phyloP scores from a whole-genome alignment of 2,888 invertebrate species.

The Abscondita cerata region DNA sequence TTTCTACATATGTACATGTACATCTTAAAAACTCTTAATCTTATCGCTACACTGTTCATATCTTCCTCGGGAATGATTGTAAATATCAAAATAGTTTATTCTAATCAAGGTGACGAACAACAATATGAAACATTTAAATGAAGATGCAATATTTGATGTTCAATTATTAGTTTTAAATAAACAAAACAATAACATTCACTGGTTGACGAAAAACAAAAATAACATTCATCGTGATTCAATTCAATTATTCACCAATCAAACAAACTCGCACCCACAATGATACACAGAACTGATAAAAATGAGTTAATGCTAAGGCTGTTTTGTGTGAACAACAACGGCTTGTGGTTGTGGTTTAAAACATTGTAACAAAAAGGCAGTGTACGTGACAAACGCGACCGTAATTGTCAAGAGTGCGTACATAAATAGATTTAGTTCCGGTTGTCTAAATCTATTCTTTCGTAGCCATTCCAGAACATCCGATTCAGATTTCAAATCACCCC shows the following conservation, averaged over 20 bases:
- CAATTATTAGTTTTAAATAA: too few relatives aligned
- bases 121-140: too few relatives aligned
- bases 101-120: conserved; percentile 5
- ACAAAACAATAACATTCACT: too few relatives aligned
- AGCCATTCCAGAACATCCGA: conserved; percentile 91
- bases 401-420: conserved; percentile 92
- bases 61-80: conserved; percentile 41
- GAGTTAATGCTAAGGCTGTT: conserved; percentile 64
- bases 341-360: conserved; percentile 81
- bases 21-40: conserved; percentile 21
- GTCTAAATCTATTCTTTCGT: conserved; percentile 90
- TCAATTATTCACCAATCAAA: too few relatives aligned
- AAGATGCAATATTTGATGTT: too few relatives aligned
- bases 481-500: conserved; percentile 86
- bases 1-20: conserved; percentile 31
- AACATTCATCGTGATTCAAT: too few relatives aligned
- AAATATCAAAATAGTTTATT: conserved; percentile 28
- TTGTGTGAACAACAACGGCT: conserved; percentile 68
- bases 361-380: conserved; percentile 89
- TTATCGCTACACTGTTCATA: conserved; percentile 26
- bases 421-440: conserved; percentile 91
- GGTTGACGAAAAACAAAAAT: too few relatives aligned
- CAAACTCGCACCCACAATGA: neutral
- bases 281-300: neutral
- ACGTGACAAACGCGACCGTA: conserved; percentile 84